Conservation (phyloP, 2,113 vertebrate species). For the Lagopus leucura region DNA sequence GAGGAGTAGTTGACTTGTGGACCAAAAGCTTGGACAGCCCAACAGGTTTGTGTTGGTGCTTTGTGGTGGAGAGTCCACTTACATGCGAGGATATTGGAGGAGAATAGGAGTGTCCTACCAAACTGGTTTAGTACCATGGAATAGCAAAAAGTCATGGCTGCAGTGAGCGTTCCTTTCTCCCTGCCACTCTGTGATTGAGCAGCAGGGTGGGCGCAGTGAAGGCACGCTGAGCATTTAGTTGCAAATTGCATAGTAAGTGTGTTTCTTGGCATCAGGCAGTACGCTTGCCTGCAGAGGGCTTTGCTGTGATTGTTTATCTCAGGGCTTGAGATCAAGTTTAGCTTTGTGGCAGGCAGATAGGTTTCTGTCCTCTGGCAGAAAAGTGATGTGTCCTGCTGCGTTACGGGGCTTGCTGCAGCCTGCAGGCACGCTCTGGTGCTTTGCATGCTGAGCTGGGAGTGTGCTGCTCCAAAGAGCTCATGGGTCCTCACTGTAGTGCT, state of each 20-base stretch:
- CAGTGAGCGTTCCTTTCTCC: not conserved
- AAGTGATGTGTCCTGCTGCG: not conserved
- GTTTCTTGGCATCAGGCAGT: not conserved
- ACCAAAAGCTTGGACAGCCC: not conserved
- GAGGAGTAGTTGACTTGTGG: not conserved
- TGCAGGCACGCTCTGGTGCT: not conserved
- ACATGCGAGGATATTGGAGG: fast-evolving
- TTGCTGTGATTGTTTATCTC: not conserved
- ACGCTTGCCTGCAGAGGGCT: not conserved
- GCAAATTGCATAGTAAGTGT: not conserved
- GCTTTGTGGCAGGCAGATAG: not conserved
- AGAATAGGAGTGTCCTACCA: not conserved
- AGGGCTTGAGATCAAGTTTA: not conserved
- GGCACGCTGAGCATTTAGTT: not conserved
- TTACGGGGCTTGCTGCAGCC: not conserved
- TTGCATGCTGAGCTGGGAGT: fast-evolving
- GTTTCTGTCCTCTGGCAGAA: not conserved
- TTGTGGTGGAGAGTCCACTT: not conserved
- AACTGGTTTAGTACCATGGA: not conserved
- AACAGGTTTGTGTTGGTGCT: fast-evolving
- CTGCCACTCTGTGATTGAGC: not conserved
- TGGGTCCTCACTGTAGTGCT: fast-evolving
- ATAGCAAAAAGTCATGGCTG: not conserved
- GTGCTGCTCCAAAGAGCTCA: fast-evolving
- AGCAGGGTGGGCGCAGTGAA: not conserved